Evolutionary conservation across 1,140 invertebrate species (phyloP), one percentile per base, ranked within the genome.

Genomic region (Saccostrea echinata): DNA sequence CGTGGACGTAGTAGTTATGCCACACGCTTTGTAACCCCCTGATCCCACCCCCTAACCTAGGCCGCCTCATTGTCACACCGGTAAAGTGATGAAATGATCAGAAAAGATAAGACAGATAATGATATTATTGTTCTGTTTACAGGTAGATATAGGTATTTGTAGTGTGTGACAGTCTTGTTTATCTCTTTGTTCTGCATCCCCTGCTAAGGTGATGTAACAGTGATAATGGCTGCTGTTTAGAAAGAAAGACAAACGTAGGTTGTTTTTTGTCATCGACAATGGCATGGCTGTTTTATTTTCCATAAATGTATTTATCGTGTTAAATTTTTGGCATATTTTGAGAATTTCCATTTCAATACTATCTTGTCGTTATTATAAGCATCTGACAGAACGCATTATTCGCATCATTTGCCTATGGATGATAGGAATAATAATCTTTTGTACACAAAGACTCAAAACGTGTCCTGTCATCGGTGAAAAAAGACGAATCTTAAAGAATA

Each of bases 311-410:
- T 76, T 76, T 76, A 76, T 27, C 27, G 68, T 27, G 6, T 76
- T 30, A 76, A 76, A 76, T 33, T 33, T 76, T 76, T 76, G 13
- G 27, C 24, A 76, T 76, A 30, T 76, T 76, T 76, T 33, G 13
- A 27, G 16, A 27, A 76, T 76, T 76, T 76, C 68, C 27, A 76
- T 76, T 76, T 76, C 68, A 76, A 76, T 76, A 33, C 68, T 76
- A 76, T 76, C 68, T 27, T 33, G 27, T 13, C 3, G 68, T 11
- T 16, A 76, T 76, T 76, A 16, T 76, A 13, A 27, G 68, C 24
- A 76, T 76, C 68, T 76, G 68, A 76, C 68, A 76, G 68, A 76
- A 30, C 30, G 68, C 27, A 76, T 76, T 76, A 76, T 76, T 76
- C 68, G 68, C 68, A 30, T 76, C 68, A 76, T 76, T 76, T 76